These are phyloP conservation scores for Arvicanthis niloticus DNA, from an alignment of 2,113 vertebrate species.

Conservation along the genomic window DNA sequence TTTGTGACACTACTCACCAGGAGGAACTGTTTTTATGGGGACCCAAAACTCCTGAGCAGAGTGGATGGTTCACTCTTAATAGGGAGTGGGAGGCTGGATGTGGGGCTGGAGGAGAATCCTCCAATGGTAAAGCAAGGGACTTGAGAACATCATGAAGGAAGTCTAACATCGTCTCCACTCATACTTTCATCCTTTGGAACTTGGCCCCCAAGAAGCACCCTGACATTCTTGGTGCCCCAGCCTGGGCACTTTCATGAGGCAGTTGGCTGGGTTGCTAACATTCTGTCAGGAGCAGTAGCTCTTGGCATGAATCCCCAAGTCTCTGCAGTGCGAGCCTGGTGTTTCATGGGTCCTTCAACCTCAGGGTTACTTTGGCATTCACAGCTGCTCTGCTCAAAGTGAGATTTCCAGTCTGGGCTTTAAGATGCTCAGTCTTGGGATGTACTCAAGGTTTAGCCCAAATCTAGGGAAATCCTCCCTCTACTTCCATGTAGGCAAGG, in stretches of 20 bases:
- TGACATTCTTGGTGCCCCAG: neutral
- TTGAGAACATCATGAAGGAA: neutral
- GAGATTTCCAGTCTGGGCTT: neutral
- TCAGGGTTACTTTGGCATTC: neutral
- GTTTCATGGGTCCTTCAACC: fast-evolving
- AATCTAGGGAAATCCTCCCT: neutral
- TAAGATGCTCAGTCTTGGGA: neutral
- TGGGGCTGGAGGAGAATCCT: neutral
- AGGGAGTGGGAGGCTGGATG: neutral
- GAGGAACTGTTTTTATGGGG: neutral
- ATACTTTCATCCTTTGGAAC: too few relatives aligned
- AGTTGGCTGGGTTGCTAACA: too few relatives aligned
- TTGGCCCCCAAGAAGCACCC: neutral
- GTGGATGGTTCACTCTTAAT: fast-evolving
- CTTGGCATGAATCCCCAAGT: fast-evolving
- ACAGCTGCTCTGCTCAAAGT: neutral
- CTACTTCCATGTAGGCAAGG: too few relatives aligned
- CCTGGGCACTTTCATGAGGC: neutral
- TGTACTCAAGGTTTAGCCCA: neutral
- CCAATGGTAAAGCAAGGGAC: neutral
- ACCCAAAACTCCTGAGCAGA: too few relatives aligned
- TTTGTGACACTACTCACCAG: neutral
- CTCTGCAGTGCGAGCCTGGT: fast-evolving
- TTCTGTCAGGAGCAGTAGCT: too few relatives aligned
- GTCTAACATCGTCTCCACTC: neutral